A percentile compares a stretch with the other conserved stretches of the same genome.
phyloP scores from a whole-genome alignment of 2,888 invertebrate species.

The Drosophila fulvimacula region DNA sequence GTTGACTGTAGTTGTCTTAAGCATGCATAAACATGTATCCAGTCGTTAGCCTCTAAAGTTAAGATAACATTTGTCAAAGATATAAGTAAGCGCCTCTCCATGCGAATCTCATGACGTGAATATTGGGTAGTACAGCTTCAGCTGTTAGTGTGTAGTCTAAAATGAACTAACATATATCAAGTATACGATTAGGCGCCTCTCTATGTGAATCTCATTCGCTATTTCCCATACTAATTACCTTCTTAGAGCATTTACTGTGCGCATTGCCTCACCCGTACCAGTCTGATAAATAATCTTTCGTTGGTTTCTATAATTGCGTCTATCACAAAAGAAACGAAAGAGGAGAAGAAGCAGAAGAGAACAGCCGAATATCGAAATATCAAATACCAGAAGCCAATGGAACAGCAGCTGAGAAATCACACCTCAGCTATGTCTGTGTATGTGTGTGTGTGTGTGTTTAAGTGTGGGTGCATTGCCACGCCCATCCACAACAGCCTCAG shows the following conservation, averaged over 20 bases:
- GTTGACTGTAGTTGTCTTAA: too few relatives aligned
- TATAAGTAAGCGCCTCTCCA: neutral
- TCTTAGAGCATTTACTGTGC: neutral
- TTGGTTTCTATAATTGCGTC: slow-evolving; percentile 32
- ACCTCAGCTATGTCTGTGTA: neutral
- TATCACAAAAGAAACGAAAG: slow-evolving; percentile 20
- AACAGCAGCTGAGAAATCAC: slow-evolving; percentile 26
- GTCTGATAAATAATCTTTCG: slow-evolving; percentile 42
- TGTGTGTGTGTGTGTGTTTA: neutral
- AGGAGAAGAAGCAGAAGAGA: slow-evolving; percentile 7
- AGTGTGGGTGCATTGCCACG: slow-evolving; percentile 10
- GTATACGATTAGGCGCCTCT: neutral
- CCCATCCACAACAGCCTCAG: slow-evolving; percentile 9
- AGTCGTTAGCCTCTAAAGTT: too few relatives aligned
- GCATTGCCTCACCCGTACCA: neutral
- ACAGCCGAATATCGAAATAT: slow-evolving; percentile 16
- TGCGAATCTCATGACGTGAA: neutral
- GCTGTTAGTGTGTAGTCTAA: neutral
- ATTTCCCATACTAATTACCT: neutral
- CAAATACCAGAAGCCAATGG: slow-evolving; percentile 44
- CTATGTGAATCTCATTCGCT: neutral
- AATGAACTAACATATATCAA: neutral
- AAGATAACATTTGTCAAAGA: too few relatives aligned
- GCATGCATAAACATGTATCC: too few relatives aligned
- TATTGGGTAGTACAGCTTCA: neutral